Evolutionary conservation across 1,140 invertebrate species (phyloP).

Genomic region (Eubasilissa regina): DNA sequence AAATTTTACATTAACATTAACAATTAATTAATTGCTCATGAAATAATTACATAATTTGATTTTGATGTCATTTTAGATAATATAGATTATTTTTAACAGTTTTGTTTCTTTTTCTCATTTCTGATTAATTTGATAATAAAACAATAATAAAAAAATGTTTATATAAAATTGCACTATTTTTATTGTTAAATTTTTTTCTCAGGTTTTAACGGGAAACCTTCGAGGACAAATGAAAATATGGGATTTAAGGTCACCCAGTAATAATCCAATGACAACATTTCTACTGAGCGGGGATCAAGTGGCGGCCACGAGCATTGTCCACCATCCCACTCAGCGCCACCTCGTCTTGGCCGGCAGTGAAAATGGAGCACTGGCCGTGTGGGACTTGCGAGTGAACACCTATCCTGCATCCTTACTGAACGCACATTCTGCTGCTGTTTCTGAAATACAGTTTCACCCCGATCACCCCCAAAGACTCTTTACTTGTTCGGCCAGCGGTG

Average conservation of each 20-base stretch:
- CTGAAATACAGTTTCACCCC: constrained; percentile 88
- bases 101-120: no score
- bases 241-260: constrained; percentile 79
- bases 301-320: constrained; percentile 81
- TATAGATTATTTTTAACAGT: no score
- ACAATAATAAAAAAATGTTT: no score
- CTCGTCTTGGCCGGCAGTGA: constrained; percentile 88
- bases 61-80: no score
- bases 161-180: no score
- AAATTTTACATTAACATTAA: no score
- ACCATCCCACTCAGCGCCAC: constrained; percentile 90
- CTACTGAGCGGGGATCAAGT: constrained; percentile 78
- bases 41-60: no score
- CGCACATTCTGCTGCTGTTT: constrained; percentile 83
- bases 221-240: constrained; percentile 91
- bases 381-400: constrained; percentile 88
- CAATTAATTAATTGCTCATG: no score
- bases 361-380: constrained; percentile 86
- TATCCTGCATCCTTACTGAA: constrained; percentile 86
- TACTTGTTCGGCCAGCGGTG: constrained; percentile 84
- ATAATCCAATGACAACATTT: constrained; percentile 76
- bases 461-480: constrained; percentile 87
- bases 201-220: constrained; percentile 85
- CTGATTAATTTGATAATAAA: no score
- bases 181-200: constrained; percentile 55